Percentiles rank a stretch among this genome's conserved stretches.
These are phyloP conservation scores for Paratilapia polleni DNA, from an alignment of 2,113 vertebrate species.

Conservation along the genomic window DNA sequence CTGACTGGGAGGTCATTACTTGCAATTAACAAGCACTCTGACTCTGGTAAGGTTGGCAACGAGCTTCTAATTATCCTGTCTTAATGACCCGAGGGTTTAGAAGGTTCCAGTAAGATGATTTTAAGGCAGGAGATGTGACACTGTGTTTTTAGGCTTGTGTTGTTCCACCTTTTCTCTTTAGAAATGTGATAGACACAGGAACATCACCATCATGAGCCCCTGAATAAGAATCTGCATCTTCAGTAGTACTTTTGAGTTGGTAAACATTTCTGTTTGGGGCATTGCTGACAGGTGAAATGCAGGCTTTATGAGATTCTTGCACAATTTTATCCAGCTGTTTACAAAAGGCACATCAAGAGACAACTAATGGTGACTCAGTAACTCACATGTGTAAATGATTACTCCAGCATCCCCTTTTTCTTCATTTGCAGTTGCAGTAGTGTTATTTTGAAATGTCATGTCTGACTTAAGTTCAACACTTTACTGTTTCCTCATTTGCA, in stretches of 20 bases:
- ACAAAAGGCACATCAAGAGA: background rate
- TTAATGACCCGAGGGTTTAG: conserved; percentile 11
- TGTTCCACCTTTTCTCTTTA: background rate
- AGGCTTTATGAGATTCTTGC: background rate
- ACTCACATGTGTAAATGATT: conserved; percentile 8
- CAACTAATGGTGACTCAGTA: background rate
- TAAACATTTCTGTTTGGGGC: background rate
- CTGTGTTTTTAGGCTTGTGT: background rate
- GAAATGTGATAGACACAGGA: background rate
- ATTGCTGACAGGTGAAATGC: background rate
- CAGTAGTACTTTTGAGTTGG: background rate
- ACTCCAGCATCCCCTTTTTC: background rate
- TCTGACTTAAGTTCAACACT: background rate
- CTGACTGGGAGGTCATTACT: conserved; percentile 27
- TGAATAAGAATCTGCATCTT: background rate
- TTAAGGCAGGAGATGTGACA: background rate
- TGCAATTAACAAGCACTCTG: conserved; percentile 53
- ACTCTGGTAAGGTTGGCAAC: conserved; percentile 13
- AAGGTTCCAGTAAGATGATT: background rate
- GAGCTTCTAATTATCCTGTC: conserved; percentile 34
- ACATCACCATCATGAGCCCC: background rate
- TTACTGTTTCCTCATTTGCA: background rate
- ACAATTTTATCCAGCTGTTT: background rate
- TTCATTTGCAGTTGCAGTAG: background rate
- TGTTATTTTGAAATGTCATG: background rate